These are phyloP conservation scores for Trichopria drosophilae DNA, from an alignment of 2,888 invertebrate species.

Conservation along the genomic window DNA sequence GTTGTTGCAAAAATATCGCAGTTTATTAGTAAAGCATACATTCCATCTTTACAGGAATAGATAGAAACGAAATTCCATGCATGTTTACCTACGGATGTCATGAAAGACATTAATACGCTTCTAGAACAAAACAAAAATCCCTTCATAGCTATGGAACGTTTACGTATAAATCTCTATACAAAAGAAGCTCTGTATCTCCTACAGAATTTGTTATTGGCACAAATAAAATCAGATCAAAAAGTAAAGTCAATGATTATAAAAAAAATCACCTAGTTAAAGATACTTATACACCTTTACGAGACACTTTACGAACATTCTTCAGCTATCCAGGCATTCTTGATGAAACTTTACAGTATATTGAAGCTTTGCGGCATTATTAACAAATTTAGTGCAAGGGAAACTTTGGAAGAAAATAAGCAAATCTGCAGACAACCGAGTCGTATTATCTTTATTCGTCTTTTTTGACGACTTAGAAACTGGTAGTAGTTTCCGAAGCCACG, in stretches of 20 bases:
- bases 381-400: conserved; percentile 13
- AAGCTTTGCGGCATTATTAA: conserved; percentile 1
- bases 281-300: conserved; percentile 5
- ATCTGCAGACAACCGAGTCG: no score
- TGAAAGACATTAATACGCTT: not conserved
- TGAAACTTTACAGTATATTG: conserved; percentile 8
- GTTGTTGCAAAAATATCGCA: conserved; percentile 4
- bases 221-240: conserved; percentile 1
- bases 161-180: conserved; percentile 6
- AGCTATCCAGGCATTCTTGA: conserved; percentile 6
- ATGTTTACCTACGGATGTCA: not conserved
- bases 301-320: conserved; percentile 9
- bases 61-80: no score
- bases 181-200: conserved; percentile 10
- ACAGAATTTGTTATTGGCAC: not conserved
- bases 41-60: conserved; percentile 12
- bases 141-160: conserved; percentile 10
- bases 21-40: conserved; percentile 1
- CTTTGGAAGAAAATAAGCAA: conserved; percentile 15
- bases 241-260: no score
- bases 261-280: conserved; percentile 15
- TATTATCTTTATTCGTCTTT: no score
- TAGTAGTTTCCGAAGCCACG: no score
- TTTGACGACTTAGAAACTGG: no score
- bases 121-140: conserved; percentile 17